phyloP scores from a whole-genome alignment of 1,140 invertebrate species.

The Drosophila biarmipes region DNA sequence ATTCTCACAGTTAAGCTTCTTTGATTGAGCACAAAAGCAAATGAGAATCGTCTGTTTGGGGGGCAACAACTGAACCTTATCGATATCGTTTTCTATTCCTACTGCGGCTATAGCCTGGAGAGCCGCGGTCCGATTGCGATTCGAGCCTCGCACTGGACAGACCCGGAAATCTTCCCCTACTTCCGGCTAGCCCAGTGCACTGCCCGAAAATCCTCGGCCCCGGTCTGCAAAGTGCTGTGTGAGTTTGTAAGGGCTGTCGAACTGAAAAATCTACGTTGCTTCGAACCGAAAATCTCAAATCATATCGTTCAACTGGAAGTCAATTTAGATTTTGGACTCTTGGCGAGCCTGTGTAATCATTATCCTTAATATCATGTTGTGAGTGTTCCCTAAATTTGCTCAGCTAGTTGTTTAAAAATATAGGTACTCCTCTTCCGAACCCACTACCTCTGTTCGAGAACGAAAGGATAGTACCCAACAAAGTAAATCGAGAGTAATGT shows the following conservation, averaged over 20 bases:
- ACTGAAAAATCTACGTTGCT: slow-evolving; percentile 15
- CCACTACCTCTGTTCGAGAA: slow-evolving; percentile 25
- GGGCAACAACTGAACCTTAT: slow-evolving; percentile 57
- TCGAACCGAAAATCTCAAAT: slow-evolving; percentile 26
- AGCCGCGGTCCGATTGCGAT: not conserved
- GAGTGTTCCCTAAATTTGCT: slow-evolving; percentile 66
- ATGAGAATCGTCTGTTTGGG: slow-evolving; percentile 65
- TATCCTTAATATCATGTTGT: slow-evolving; percentile 31
- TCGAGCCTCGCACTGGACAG: slow-evolving; percentile 55
- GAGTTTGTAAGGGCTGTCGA: slow-evolving; percentile 10
- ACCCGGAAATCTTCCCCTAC: slow-evolving; percentile 81
- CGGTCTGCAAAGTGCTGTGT: slow-evolving; percentile 13
- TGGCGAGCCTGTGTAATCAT: slow-evolving; percentile 41
- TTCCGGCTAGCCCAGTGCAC: slow-evolving; percentile 56
- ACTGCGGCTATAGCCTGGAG: slow-evolving; percentile 42
- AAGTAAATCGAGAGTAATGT: slow-evolving; percentile 22
- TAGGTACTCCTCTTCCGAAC: slow-evolving; percentile 21
- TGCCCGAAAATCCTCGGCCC: slow-evolving; percentile 4
- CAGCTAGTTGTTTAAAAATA: slow-evolving; percentile 47
- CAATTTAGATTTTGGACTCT: slow-evolving; percentile 66
- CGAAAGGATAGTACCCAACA: slow-evolving; percentile 39
- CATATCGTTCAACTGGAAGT: slow-evolving; percentile 60
- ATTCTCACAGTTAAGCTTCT: slow-evolving; percentile 84
- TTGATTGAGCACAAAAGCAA: slow-evolving; percentile 84
- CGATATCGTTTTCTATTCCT: slow-evolving; percentile 40